Evolutionary conservation across 2,797 vertebrate species (phyloP).

Genomic region (Novumbra hubbsi): DNA sequence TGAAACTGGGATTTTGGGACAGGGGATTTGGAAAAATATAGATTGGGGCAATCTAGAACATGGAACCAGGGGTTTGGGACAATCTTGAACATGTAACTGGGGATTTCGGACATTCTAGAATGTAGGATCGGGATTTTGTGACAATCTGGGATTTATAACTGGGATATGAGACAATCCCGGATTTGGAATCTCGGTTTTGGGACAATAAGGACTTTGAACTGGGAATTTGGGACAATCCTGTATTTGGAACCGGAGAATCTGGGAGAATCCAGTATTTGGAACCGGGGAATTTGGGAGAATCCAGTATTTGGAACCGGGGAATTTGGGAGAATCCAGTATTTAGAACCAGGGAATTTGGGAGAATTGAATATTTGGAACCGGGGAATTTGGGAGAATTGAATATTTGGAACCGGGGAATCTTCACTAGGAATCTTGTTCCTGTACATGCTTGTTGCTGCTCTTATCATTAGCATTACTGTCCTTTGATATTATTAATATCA

Average conservation of each 20-base stretch:
- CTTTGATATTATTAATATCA: constrained; percentile 27
- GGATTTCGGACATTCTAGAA: constrained; percentile 22
- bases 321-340: constrained; percentile 20
- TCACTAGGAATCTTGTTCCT: neutral
- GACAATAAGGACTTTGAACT: neutral
- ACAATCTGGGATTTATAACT: neutral
- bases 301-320: neutral
- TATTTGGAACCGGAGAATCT: neutral
- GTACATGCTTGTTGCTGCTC: constrained; percentile 21
- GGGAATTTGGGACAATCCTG: constrained; percentile 3
- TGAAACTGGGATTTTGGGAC: neutral
- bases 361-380: constrained; percentile 22
- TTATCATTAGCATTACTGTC: constrained; percentile 40
- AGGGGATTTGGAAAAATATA: neutral
- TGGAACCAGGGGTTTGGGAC: constrained; percentile 19
- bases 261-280: constrained; percentile 17
- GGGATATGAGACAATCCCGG: constrained; percentile 27
- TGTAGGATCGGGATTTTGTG: constrained; percentile 7
- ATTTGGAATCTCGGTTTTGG: constrained; percentile 8
- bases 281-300: constrained; percentile 21
- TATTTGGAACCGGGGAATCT: constrained; percentile 15
- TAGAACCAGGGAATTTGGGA: constrained; percentile 18
- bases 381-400: constrained; percentile 6
- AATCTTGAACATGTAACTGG: neutral
- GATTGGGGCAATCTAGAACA: constrained; percentile 5